phyloP scores from a whole-genome alignment of 1,140 invertebrate genomes.

The Polypedilum vanderplanki region DNA sequence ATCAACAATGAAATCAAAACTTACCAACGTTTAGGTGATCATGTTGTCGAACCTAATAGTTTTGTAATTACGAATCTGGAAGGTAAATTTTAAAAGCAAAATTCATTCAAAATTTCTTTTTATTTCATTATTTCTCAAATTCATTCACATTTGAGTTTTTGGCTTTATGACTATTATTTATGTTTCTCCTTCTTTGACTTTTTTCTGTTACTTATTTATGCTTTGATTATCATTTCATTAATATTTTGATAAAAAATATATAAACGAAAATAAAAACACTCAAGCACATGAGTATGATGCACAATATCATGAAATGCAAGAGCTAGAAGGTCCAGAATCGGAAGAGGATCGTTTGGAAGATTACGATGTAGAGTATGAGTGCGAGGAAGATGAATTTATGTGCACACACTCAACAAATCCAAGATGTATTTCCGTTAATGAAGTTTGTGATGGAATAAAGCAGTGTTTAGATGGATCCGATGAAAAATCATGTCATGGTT shows the following conservation, averaged over 20 bases:
- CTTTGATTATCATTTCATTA: not conserved
- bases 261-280: slow-evolving; percentile 4
- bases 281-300: not conserved
- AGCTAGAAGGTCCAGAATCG: not conserved
- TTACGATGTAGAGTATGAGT: not conserved
- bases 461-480: not conserved
- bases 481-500: not conserved
- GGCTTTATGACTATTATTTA: not conserved
- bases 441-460: not conserved
- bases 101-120: too few relatives aligned
- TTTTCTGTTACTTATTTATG: not conserved
- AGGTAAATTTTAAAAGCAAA: not conserved
- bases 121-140: too few relatives aligned
- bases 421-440: not conserved
- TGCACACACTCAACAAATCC: not conserved
- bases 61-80: not conserved
- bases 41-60: not conserved
- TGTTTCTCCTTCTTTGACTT: not conserved
- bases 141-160: not conserved
- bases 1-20: not conserved
- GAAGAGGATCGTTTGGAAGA: not conserved
- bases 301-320: not conserved
- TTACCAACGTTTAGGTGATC: not conserved
- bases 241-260: not conserved
- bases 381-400: not conserved